Percentiles rank a stretch among this genome's conserved stretches.
Conservation (phyloP, 2,113 vertebrate species). For the Phaetusa simplex region DNA sequence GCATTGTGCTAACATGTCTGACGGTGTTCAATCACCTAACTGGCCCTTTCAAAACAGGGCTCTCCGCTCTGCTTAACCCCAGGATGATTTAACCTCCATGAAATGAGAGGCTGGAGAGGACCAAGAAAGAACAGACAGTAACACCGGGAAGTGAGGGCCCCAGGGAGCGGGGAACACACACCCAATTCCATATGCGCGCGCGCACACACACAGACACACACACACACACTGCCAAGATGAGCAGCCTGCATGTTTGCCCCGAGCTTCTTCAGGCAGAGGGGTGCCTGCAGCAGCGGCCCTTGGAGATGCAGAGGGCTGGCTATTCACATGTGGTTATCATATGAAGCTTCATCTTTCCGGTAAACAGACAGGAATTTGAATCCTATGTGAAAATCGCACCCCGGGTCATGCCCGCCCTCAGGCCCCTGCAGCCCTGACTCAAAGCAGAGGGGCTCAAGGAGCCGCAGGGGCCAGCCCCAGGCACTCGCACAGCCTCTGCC, state of each 20-base stretch:
- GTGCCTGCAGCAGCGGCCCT: neutral
- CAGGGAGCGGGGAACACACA: fast-evolving
- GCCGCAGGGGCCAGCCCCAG: neutral
- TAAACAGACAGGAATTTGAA: neutral
- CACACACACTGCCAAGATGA: neutral
- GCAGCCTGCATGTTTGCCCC: neutral
- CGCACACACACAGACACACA: fast-evolving
- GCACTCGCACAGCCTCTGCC: neutral
- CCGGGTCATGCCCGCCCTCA: fast-evolving
- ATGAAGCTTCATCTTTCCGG: fast-evolving
- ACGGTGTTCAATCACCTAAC: neutral
- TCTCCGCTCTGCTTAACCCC: neutral
- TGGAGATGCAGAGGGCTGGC: neutral
- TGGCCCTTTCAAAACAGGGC: neutral
- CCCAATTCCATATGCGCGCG: too few species aligned
- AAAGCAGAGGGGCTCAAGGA: neutral
- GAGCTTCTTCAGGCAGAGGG: neutral
- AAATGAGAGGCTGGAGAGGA: fast-evolving
- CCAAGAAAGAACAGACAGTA: neutral
- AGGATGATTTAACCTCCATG: neutral
- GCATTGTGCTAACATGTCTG: neutral
- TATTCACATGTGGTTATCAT: neutral
- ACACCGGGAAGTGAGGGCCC: neutral
- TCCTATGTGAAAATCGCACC: neutral
- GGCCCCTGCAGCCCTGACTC: neutral